Conservation (phyloP, 2,888 invertebrate species). For the Smittia sp. region DNA sequence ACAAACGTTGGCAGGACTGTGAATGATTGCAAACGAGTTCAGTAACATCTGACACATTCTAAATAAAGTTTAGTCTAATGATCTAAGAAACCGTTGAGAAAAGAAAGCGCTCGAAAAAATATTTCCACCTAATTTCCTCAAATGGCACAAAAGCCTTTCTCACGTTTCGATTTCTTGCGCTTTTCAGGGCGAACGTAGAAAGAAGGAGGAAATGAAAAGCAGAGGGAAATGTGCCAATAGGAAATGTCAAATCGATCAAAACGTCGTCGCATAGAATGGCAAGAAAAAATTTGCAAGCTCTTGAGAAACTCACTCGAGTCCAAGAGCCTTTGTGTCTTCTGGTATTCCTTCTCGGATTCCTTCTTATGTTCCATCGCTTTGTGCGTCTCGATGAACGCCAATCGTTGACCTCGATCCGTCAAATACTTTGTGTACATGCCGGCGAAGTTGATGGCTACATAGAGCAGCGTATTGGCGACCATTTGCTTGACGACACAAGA, state of each 20-base stretch:
- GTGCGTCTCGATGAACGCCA: conserved; percentile 91
- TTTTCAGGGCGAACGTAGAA: not conserved
- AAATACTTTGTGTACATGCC: conserved; percentile 94
- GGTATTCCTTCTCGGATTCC: conserved; percentile 83
- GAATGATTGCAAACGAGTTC: not conserved
- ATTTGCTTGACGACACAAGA: conserved; percentile 64
- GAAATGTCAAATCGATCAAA: conserved; percentile 20
- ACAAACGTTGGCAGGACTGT: conserved; percentile 89
- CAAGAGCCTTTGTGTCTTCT: conserved; percentile 82
- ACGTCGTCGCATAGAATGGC: not conserved
- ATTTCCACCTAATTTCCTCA: not conserved
- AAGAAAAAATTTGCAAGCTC: not conserved
- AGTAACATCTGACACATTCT: not conserved
- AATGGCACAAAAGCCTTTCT: not conserved
- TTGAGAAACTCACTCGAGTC: conserved; percentile 66
- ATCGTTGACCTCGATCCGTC: conserved; percentile 88
- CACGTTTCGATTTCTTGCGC: not conserved
- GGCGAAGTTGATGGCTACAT: conserved; percentile 84
- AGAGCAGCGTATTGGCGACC: conserved; percentile 72
- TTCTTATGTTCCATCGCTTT: conserved; percentile 89
- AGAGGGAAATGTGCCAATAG: not conserved
- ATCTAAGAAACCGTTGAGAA: not conserved
- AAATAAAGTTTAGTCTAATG: not conserved
- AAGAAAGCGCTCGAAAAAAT: not conserved
- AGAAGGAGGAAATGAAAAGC: not conserved